Percentiles rank a stretch among this genome's conserved stretches.
phyloP scores from a whole-genome alignment of 2,113 vertebrate species.

The Saguinus imperator region DNA sequence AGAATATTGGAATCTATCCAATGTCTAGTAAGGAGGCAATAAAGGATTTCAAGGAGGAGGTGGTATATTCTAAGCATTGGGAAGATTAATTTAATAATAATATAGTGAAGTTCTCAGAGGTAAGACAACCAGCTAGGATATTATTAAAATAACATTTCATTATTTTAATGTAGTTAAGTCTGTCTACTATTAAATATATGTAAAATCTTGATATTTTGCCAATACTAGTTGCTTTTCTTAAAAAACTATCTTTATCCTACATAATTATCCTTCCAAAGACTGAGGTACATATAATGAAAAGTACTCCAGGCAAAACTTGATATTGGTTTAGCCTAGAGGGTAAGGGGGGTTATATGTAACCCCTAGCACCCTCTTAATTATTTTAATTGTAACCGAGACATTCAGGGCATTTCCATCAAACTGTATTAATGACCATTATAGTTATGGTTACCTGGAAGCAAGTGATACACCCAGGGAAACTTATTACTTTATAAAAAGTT shows the following conservation, averaged over 20 bases:
- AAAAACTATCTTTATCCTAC: not conserved
- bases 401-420: conserved; percentile 9
- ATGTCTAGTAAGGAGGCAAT: not conserved
- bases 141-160: conserved; percentile 6
- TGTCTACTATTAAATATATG: not conserved
- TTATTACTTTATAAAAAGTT: conserved; percentile 66
- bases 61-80: not conserved
- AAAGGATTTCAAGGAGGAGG: not conserved
- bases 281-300: not conserved
- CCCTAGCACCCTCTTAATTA: conserved; percentile 46
- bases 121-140: not conserved
- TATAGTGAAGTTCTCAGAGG: not conserved
- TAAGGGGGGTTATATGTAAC: not conserved
- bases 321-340: not conserved
- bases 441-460: conserved; percentile 60
- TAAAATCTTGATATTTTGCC: not conserved
- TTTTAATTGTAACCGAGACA: conserved; percentile 66
- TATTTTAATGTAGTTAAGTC: not conserved
- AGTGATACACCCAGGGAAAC: conserved; percentile 35
- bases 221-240: not conserved
- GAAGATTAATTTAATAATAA: conserved; percentile 11
- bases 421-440: conserved; percentile 61
- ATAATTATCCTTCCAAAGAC: conserved; percentile 15
- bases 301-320: not conserved
- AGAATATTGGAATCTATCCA: not conserved